phyloP scores from a whole-genome alignment of 2,888 invertebrate species.

The Coenonympha arcania region DNA sequence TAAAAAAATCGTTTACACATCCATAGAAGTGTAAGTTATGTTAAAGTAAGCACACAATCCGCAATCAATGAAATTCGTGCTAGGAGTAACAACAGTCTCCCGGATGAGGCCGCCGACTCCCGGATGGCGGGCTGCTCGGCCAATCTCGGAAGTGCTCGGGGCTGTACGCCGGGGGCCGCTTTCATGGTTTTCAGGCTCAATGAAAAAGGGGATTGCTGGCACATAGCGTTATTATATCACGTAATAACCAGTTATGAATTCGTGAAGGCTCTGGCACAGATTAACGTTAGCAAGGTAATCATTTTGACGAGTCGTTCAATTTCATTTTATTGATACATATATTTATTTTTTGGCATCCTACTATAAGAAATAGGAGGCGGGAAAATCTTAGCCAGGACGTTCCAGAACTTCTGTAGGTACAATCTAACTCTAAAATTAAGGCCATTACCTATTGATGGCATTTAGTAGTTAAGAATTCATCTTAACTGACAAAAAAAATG shows the following conservation, averaged over 20 bases:
- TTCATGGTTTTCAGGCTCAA: neutral
- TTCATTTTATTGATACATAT: no score
- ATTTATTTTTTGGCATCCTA: no score
- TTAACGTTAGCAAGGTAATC: neutral
- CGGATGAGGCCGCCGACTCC: no score
- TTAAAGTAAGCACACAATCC: neutral
- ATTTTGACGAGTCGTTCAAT: neutral
- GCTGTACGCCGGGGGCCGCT: neutral
- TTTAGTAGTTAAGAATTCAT: no score
- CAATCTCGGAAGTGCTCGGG: neutral
- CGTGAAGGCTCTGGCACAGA: neutral
- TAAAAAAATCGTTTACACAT: neutral
- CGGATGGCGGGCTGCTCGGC: slow-evolving; percentile 1
- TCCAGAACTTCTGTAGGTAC: no score
- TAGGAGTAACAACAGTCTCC: neutral
- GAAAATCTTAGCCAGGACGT: no score
- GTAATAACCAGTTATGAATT: neutral
- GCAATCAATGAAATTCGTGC: slow-evolving; percentile 7
- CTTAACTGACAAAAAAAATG: no score
- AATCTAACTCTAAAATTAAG: no score
- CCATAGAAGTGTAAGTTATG: neutral
- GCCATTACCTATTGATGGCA: no score
- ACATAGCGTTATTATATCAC: neutral
- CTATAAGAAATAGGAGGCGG: no score
- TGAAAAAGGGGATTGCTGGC: neutral